Base-by-base conservation (phyloP, 53 echinoderm and acorn worm species). In the Mesocentrotus franciscanus region DNA sequence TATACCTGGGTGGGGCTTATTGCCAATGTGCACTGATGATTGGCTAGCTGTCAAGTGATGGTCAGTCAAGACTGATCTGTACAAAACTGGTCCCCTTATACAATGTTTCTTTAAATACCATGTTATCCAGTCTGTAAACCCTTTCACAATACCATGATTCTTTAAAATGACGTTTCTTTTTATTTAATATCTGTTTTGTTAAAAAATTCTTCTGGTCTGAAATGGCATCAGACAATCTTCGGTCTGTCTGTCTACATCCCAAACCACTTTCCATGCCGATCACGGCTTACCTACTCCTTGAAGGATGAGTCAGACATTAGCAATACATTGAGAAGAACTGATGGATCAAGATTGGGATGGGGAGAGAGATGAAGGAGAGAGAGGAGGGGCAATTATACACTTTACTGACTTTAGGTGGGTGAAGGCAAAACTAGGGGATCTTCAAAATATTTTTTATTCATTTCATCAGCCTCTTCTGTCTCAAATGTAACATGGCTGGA, bases 271-370 rank as follows among this genome's bases (percentile, higher is more conserved):
- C 58, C 64, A 91, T 64, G 91, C 62, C 34, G 17, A 26, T 34
- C 91, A 91, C 66, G 66, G 34, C 27, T 29, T n/a, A 11, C 72
- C 8, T n/a, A 11, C 49, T 56, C 29, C 55, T 87, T 26, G 58
- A 26, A 39, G 16, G 91, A 66, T 91, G 91, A 91, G 91, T 91
- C 91, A 91, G 64, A 91, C 66, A 91, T 91, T 66, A 64, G 34
- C 91, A 90, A 60, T 61, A 90, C 90, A 91, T 66, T 66, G 66
- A 91, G 35, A n/a, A 71, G 26, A 57, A 22, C 9, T 55, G 42
- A 42, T 34, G 1, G 55, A 78, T 49, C 39, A 22, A 18, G 49
- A 55, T 84, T 84, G 0, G 7, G 55, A 24, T 20, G n/a, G 87
- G 39, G 56, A 87, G 87, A 58, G 87, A 57, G 24, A 27, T 39